These are phyloP conservation scores for Caenorhabditis imperialis DNA, from an alignment of 2,888 invertebrate species.

Conservation along the genomic window DNA sequence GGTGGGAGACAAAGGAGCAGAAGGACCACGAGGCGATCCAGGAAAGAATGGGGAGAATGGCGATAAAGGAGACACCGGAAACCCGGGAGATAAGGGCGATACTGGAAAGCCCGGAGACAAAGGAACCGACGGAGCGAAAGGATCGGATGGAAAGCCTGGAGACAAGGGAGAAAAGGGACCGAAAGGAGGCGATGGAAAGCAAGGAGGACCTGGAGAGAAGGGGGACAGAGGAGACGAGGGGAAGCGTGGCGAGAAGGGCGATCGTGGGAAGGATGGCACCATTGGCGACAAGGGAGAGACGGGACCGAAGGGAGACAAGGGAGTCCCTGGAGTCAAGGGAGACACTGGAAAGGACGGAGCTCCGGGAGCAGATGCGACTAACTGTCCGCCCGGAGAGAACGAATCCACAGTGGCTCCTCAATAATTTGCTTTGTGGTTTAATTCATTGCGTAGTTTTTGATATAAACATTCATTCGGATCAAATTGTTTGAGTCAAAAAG, in stretches of 20 bases:
- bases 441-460: no score
- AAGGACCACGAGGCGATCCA: background rate
- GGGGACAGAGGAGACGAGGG: no score
- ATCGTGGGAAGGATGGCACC: background rate
- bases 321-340: background rate
- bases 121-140: background rate
- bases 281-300: background rate
- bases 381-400: constrained; percentile 11
- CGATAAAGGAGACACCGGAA: background rate
- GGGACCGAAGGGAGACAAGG: background rate
- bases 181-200: no score
- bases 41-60: background rate
- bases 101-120: background rate
- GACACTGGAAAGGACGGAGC: background rate
- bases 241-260: no score
- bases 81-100: background rate
- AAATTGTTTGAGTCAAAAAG: no score
- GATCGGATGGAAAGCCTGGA: background rate
- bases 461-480: no score
- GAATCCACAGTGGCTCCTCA: background rate
- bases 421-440: background rate
- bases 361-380: constrained; percentile 4
- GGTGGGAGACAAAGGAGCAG: background rate
- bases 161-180: no score
- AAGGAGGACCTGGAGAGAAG: no score